These are phyloP conservation scores for Lathamus discolor DNA, from an alignment of 2,113 vertebrate species.

Conservation along the genomic window DNA sequence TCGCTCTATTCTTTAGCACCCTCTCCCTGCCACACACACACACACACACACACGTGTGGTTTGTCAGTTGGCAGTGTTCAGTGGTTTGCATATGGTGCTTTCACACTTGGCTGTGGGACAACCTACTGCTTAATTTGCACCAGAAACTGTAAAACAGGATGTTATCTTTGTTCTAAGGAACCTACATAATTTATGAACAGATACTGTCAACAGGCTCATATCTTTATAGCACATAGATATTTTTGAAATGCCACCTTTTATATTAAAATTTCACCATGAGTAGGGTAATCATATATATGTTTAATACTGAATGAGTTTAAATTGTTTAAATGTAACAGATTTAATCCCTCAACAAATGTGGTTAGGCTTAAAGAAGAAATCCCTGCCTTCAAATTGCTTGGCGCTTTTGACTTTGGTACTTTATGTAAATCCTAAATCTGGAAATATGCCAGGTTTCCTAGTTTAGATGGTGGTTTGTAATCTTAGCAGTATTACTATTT, in stretches of 20 bases:
- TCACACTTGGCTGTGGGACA: not conserved
- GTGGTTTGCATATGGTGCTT: not conserved
- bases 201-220: not conserved
- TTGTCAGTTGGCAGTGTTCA: not conserved
- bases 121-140: not conserved
- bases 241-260: not conserved
- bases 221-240: not conserved
- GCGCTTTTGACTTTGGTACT: not conserved
- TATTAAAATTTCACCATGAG: not conserved
- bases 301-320: not conserved
- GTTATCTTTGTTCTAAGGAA: not conserved
- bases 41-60: fast-evolving
- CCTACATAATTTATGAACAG: not conserved
- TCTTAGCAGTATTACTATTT: not conserved
- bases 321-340: not conserved
- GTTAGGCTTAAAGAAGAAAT: not conserved
- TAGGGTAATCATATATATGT: not conserved
- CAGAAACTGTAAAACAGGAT: not conserved
- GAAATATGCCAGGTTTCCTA: not conserved
- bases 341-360: not conserved
- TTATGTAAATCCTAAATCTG: not conserved
- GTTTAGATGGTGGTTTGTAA: not conserved
- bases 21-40: not conserved
- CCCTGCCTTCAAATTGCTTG: not conserved
- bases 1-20: not conserved